phyloP scores from a whole-genome alignment of 2,888 invertebrate genomes.

The Tinea pellionella region DNA sequence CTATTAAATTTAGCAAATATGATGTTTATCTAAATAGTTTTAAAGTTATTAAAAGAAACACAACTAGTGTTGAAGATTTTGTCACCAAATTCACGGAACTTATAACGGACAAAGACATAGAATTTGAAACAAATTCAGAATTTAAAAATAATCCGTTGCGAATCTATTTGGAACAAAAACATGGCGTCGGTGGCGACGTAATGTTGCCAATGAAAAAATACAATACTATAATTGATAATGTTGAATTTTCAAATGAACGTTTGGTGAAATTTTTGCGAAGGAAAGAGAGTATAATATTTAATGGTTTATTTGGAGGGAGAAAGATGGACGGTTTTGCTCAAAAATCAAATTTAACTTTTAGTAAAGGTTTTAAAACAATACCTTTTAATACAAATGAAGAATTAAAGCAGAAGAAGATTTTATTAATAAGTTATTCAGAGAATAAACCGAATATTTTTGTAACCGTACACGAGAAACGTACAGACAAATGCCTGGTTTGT shows the following conservation, averaged over 20 bases:
- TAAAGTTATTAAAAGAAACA: conserved; percentile 23
- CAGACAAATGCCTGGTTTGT: conserved; percentile 37
- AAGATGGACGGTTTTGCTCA: conserved; percentile 30
- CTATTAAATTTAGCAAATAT: conserved; percentile 46
- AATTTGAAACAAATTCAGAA: conserved; percentile 27
- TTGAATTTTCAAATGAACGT: conserved; percentile 30
- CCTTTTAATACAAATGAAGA: conserved; percentile 29
- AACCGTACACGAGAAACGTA: conserved; percentile 37
- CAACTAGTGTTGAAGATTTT: conserved; percentile 29
- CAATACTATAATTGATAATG: conserved; percentile 38
- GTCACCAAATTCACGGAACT: conserved; percentile 30
- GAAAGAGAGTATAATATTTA: conserved; percentile 36
- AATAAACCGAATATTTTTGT: conserved; percentile 41
- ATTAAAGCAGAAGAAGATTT: conserved; percentile 32
- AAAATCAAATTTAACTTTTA: conserved; percentile 40
- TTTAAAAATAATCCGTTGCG: conserved; percentile 43
- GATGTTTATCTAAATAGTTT: conserved; percentile 30
- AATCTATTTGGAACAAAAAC: conserved; percentile 53
- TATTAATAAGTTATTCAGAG: conserved; percentile 36
- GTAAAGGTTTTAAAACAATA: conserved; percentile 40
- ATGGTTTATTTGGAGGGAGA: conserved; percentile 34
- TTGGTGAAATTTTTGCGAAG: conserved; percentile 46
- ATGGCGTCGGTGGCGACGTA: conserved; percentile 43
- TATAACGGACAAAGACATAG: conserved; percentile 21
- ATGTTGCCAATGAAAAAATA: conserved; percentile 45